Evolutionary conservation across 2,113 vertebrate species (phyloP), one percentile per base, ranked within the genome.

Genomic region (Rynchops niger): DNA sequence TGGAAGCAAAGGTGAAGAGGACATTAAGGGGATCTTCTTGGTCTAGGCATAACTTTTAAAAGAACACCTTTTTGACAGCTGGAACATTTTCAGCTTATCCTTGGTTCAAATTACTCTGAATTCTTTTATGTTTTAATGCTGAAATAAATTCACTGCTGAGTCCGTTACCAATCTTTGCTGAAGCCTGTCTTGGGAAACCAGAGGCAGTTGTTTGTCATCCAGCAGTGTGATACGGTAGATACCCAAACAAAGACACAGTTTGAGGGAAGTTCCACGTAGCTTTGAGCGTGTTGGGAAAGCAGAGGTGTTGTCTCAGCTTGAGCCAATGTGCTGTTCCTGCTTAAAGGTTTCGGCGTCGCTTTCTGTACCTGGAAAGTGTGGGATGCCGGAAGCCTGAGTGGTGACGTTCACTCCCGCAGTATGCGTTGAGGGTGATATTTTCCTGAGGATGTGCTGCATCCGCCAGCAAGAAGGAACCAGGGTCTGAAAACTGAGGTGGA

Each of bases 371-470:
- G 11, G 40, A 8, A 56, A 21, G 59, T 0, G 8, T 1, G 29
- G 5, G 62, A 15, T 53, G 73, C 21, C 34, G 50, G 22, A 49
- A 49, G 76, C 69, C 50, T 2, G 34, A 27, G 43, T 4, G 38
- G 19, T 26, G n/a, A 25, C 1, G 6, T 29, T 58, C 40, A 2
- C 61, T n/a, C 82, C 81, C 4, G 6, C 59, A 3, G 9, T 1
- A 2, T 12, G 36, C 1, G 0, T 20, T 5, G 47, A 15, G 32
- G 63, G 22, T 13, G 65, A 2, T 62, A 2, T 19, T 61, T 55
- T 17, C 23, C 5, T 4, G 52, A 49, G 77, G 77, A 7, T 5
- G 14, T 17, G 20, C 65, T 52, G 30, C 38, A 4, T n/a, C 22
- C 11, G 80, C 40, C 27, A 36, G 27, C 40, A 12, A 50, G 58